Base-by-base conservation (phyloP, 2,113 vertebrate species). In the Chlorodrepanis virens region DNA sequence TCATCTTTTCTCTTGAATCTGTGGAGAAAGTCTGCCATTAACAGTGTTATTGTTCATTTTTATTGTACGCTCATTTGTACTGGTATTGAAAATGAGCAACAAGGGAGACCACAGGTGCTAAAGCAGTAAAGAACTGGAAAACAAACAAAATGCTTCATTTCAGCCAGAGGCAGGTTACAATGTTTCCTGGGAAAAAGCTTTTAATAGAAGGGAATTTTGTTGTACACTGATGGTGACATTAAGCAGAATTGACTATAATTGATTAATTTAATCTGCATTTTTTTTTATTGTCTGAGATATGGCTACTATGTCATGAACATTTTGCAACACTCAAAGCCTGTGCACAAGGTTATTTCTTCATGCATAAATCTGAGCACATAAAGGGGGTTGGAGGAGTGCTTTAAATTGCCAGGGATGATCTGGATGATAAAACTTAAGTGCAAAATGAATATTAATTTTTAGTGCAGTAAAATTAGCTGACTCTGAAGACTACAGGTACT, bases 381-480 rank as follows among this genome's bases (percentile, higher is more conserved):
- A 87, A 97, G 77, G 53, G 45, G 19, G 7, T 65, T 94, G 74
- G 59, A 87, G 63, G 20, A 94, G 47, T 67, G 52, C 50, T 89
- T 94, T 94, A 75, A 95, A 94, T 96, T 93, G 91, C 78, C 53
- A 83, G 61, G 91, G 91, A 94, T 95, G 83, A 93, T 91, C 63
- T 89, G 84, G 70, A 69, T 94, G 67, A 94, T 96, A 91, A 96
- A 91, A 77, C 22, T 69, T 85, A 88, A 92, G 47, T 86, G 61
- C 44, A 88, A 89, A 96, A 94, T 94, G 27, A 96, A 67, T 96
- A 92, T 96, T 96, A 97, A 96, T 91, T 95, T 92, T 94, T 70
- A 83, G 50, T 91, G 74, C 77, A 53, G 57, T 83, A 85, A 89
- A 94, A 94, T 96, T 92, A 93, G 59, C 91, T 94, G 81, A 85